phyloP scores from a whole-genome alignment of 2,797 vertebrate genomes.

The Takifugu ocellatus region DNA sequence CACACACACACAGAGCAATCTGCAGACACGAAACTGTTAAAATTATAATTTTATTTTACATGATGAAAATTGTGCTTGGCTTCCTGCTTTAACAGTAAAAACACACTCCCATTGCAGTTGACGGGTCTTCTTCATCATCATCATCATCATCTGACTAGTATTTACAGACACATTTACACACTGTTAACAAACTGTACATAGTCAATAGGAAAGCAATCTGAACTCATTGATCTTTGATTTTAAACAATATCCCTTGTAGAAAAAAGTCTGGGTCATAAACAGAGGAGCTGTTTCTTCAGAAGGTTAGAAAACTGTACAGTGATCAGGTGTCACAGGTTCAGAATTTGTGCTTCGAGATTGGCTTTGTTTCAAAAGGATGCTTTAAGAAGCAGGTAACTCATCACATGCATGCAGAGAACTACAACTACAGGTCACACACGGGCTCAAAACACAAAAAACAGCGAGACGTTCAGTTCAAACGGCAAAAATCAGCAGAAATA shows the following conservation, averaged over 20 bases:
- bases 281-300: slow-evolving; percentile 30
- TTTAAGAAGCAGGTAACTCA: slow-evolving; percentile 48
- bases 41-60: slow-evolving; percentile 79
- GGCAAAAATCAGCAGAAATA: slow-evolving; percentile 27
- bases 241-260: slow-evolving; percentile 61
- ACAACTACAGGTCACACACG: slow-evolving; percentile 68
- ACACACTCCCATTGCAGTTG: slow-evolving; percentile 50
- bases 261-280: slow-evolving; percentile 45
- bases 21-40: slow-evolving; percentile 56
- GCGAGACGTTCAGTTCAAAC: slow-evolving; percentile 33
- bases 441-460: slow-evolving; percentile 56
- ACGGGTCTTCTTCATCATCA: slow-evolving; percentile 20
- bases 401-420: slow-evolving; percentile 75
- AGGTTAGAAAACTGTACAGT: slow-evolving; percentile 60
- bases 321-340: slow-evolving; percentile 36
- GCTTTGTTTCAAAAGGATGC: slow-evolving; percentile 9
- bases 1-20: background rate
- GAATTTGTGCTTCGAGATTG: slow-evolving; percentile 7
- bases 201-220: slow-evolving; percentile 56
- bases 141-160: slow-evolving; percentile 50
- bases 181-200: slow-evolving; percentile 77
- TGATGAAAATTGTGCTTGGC: slow-evolving; percentile 71
- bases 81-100: slow-evolving; percentile 62
- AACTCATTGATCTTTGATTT: slow-evolving; percentile 40
- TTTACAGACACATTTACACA: slow-evolving; percentile 79